Conservation (phyloP, 1,140 invertebrate species). For the Vanessa atalanta region DNA sequence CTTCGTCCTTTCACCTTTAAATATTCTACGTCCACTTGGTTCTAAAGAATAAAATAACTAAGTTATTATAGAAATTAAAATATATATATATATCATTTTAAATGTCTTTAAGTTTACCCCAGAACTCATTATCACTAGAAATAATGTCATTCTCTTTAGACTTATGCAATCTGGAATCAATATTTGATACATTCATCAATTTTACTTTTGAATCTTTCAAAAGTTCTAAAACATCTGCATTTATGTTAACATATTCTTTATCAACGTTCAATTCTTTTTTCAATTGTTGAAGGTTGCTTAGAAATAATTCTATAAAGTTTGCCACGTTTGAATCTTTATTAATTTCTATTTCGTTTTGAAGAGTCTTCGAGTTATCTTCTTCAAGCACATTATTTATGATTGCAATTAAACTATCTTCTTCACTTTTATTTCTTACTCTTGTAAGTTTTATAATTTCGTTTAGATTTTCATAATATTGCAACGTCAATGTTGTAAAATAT, state of each 20-base stretch:
- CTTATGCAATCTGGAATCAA: conserved; percentile 12
- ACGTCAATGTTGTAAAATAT: conserved; percentile 49
- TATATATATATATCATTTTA: not conserved
- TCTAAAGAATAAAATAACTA: conserved; percentile 31
- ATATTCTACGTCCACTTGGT: conserved; percentile 58
- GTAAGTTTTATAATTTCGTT: conserved; percentile 51
- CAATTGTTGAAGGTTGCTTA: conserved; percentile 44
- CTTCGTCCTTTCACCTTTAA: conserved; percentile 51
- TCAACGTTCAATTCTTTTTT: conserved; percentile 42
- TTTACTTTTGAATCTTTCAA: conserved; percentile 24
- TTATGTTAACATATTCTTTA: conserved; percentile 41
- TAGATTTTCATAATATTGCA: conserved; percentile 48
- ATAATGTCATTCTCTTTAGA: conserved; percentile 26
- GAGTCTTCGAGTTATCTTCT: conserved; percentile 36
- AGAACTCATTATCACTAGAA: conserved; percentile 49
- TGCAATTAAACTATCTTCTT: conserved; percentile 47
- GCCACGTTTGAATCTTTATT: conserved; percentile 33
- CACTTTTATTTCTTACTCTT: conserved; percentile 46
- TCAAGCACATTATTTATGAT: conserved; percentile 57
- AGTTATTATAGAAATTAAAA: not conserved
- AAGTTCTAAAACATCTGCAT: conserved; percentile 47
- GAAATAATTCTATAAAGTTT: conserved; percentile 48
- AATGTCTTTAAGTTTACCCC: conserved; percentile 45
- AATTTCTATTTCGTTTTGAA: conserved; percentile 27
- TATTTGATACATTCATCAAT: conserved; percentile 12